phyloP scores from a whole-genome alignment of 1,140 invertebrate species.

The Anastrepha ludens region DNA sequence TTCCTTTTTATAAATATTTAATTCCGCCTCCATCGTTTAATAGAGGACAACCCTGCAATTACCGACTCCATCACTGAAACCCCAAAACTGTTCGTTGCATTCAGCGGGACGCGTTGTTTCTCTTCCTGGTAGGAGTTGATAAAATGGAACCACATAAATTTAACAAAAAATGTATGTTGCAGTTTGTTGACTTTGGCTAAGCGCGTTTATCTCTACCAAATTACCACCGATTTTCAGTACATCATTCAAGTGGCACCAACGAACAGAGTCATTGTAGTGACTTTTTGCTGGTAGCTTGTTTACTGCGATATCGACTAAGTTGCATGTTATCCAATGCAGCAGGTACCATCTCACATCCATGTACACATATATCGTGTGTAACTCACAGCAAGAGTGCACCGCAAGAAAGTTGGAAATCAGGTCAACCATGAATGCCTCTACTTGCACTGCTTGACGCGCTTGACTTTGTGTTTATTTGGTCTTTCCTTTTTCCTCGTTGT shows the following conservation, averaged over 20 bases:
- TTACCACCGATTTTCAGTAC: background rate
- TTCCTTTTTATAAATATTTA: too few relatives aligned
- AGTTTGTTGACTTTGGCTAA: background rate
- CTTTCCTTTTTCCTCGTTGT: background rate
- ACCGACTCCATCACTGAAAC: too few relatives aligned
- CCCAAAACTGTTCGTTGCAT: background rate
- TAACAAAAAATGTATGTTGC: background rate
- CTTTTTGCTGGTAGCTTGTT: background rate
- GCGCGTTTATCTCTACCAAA: background rate
- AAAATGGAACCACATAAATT: background rate
- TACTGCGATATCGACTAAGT: background rate
- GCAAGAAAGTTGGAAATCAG: conserved; percentile 26
- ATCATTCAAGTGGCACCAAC: background rate
- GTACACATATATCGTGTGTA: background rate
- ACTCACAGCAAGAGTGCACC: too few relatives aligned
- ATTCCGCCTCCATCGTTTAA: too few relatives aligned
- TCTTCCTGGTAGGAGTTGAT: background rate
- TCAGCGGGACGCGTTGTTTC: background rate
- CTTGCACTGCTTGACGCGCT: background rate
- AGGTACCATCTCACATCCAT: background rate
- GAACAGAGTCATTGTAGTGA: background rate
- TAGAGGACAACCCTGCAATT: too few relatives aligned
- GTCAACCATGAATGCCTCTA: conserved; percentile 31
- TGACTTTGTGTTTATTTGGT: conserved; percentile 12
- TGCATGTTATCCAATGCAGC: background rate